These are phyloP conservation scores for Gymnocypris eckloni DNA, from an alignment of 2,797 vertebrate species.

Conservation along the genomic window DNA sequence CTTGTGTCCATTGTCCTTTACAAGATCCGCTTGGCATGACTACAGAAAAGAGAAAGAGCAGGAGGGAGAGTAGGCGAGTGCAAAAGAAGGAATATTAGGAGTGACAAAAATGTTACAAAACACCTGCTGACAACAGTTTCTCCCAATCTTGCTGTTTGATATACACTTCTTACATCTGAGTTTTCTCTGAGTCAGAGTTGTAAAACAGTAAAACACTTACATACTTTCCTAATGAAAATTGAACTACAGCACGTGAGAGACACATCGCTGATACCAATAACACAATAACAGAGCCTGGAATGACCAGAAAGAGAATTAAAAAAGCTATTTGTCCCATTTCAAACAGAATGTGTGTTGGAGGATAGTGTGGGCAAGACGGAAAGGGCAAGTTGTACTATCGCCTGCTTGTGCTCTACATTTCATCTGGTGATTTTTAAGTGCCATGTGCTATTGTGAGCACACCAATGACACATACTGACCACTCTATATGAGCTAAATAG, in stretches of 20 bases:
- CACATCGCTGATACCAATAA: conserved; percentile 6
- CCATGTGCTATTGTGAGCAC: background rate
- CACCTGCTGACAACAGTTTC: conserved; percentile 22
- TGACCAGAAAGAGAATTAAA: background rate
- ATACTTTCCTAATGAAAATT: background rate
- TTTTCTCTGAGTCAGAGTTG: background rate
- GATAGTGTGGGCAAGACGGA: conserved; percentile 13
- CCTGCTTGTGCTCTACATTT: conserved; percentile 4
- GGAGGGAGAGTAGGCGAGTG: conserved; percentile 18
- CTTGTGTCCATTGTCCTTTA: conserved; percentile 98
- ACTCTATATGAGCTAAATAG: background rate
- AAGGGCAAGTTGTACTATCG: conserved; percentile 12
- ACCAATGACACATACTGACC: background rate
- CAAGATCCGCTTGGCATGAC: conserved; percentile 97
- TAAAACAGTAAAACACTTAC: conserved; percentile 4
- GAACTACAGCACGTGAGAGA: conserved; percentile 1
- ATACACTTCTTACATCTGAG: background rate
- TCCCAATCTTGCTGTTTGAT: background rate
- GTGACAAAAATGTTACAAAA: conserved; percentile 24
- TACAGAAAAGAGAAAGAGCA: conserved; percentile 61
- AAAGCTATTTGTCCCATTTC: background rate
- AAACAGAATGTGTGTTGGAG: conserved; percentile 36
- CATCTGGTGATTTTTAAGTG: conserved; percentile 15
- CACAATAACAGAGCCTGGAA: conserved; percentile 17
- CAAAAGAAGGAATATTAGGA: conserved; percentile 2